Evolutionary conservation across 2,113 vertebrate species (phyloP), one percentile per base, ranked within the genome.

Genomic region (Amphilophus citrinellus): DNA sequence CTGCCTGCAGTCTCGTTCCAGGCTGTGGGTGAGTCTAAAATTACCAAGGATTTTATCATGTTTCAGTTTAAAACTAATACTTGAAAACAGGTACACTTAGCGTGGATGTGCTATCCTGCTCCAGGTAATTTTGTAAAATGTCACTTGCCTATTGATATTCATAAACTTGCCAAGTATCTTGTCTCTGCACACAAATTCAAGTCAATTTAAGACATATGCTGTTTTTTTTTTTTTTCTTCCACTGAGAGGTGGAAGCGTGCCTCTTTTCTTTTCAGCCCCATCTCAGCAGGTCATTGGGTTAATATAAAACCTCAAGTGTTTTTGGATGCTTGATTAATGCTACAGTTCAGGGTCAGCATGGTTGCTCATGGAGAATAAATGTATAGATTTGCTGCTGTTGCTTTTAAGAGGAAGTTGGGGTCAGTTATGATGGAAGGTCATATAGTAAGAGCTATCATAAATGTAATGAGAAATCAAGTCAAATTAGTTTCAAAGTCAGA

Each of bases 281-380:
- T 79, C 76, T 58, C 27, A 44, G 53, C 59, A 22, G 65, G 44
- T 58, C 20, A 10, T 2, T 59, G 57, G 44, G 65, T 60, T 84
- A 22, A 78, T 63, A 32, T 35, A 50, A 63, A 75, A 0, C 60
- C 6, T 79, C 32, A 56, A 56, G 65, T 47, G 60, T 73, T 78
- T 73, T 78, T 57, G 7, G 58, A 83, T 42, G 8, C 20, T 30
- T 44, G 61, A 66, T 4, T 57, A 80, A 61, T 20, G 18, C 18
- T 63, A 3, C 22, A 44, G 2, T 78, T 1, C 2, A 62, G 32
- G 35, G 44, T 37, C 17, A 71, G 57, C 47, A 37, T 27, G 35
- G 59, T 63, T 68, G 35, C 27, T 62, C 18, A 53, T 77, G 75
- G 79, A 79, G 53, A 3, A 79, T 14, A 61, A 65, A 71, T 32